A percentile compares a stretch with the other conserved stretches of the same genome.
Evolutionary conservation across 2,113 vertebrate species (phyloP).

Genomic region (Bufo gargarizans): DNA sequence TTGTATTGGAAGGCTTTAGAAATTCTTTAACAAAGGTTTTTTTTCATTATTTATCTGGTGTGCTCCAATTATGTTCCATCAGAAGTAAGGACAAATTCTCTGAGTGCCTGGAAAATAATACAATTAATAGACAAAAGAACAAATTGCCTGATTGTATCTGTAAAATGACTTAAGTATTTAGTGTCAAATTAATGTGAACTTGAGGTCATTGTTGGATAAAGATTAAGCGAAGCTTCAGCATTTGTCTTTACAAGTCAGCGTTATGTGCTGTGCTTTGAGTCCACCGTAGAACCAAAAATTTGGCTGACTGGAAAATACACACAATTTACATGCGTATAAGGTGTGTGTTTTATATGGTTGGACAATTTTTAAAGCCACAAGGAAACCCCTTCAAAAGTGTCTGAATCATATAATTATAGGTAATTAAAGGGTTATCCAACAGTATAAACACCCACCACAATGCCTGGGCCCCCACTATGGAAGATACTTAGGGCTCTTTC

Average conservation of each 20-base stretch:
- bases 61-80: neutral
- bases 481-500: no score
- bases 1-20: neutral
- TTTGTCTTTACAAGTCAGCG: neutral
- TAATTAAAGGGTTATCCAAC: no score
- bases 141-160: constrained; percentile 19
- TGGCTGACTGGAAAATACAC: neutral
- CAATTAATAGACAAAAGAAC: constrained; percentile 2
- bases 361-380: no score
- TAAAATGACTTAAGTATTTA: constrained; percentile 13
- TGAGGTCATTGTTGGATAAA: constrained; percentile 2
- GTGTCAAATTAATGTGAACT: constrained; percentile 32
- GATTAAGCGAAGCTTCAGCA: constrained; percentile 1
- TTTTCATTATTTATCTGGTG: neutral
- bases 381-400: no score
- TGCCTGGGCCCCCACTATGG: no score
- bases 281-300: neutral
- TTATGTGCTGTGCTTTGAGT: constrained; percentile 16
- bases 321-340: no score
- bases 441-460: no score
- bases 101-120: neutral
- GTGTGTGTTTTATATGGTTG: no score
- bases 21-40: neutral
- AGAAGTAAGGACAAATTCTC: constrained; percentile 10
- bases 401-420: no score